Conservation (phyloP, 2,797 vertebrate species). For the Gallinago solitaria region DNA sequence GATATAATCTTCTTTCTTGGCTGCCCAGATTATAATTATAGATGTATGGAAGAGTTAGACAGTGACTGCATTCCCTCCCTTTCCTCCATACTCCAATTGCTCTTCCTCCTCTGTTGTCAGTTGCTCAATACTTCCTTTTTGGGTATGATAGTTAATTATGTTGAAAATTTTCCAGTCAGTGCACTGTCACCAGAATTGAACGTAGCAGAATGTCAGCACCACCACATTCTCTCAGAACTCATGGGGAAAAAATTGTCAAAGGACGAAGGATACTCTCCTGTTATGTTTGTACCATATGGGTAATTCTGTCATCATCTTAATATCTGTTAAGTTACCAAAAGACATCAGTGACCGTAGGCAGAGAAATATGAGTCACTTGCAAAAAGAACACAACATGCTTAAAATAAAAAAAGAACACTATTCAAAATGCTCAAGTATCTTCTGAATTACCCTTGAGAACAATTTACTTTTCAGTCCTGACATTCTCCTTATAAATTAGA, state of each 20-base stretch:
- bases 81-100: not conserved
- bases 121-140: not conserved
- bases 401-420: not conserved
- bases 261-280: not conserved
- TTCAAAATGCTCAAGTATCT: not conserved
- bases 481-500: not conserved
- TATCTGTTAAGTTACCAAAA: not conserved
- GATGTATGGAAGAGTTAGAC: not conserved
- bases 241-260: not conserved
- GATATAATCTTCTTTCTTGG: not conserved
- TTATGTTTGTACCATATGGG: not conserved
- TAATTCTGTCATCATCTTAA: not conserved
- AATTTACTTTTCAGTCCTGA: not conserved
- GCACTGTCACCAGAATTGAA: not conserved
- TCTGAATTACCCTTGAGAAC: not conserved
- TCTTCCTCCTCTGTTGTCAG: not conserved
- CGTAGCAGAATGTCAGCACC: not conserved
- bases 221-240: not conserved
- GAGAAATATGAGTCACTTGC: not conserved
- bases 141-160: slow-evolving; percentile 60
- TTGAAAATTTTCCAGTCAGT: slow-evolving; percentile 13
- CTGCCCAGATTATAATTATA: not conserved
- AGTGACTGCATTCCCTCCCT: not conserved
- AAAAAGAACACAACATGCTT: not conserved
- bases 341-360: not conserved